A percentile compares a stretch with the other conserved stretches of the same genome.
These are phyloP conservation scores for Tragopan temminckii DNA, from an alignment of 2,797 vertebrate genomes.

Conservation along the genomic window DNA sequence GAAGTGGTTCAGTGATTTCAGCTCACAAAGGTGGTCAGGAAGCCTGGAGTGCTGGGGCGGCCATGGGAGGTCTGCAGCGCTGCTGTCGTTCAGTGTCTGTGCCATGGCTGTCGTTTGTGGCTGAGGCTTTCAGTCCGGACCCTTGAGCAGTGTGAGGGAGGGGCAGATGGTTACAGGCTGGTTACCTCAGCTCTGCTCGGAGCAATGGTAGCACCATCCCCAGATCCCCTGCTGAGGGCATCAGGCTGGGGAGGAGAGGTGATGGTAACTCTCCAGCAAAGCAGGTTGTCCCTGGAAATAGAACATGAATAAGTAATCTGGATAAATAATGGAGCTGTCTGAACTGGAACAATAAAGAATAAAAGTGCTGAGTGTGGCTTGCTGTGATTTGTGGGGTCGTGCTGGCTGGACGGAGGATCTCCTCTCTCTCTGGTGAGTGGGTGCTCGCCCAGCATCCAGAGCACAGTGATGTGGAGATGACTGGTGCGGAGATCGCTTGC, in stretches of 20 bases:
- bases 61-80: not conserved
- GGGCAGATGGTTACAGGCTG: fast-evolving
- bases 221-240: not conserved
- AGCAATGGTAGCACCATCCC: fast-evolving
- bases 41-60: conserved; percentile 17
- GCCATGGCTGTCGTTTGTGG: not conserved
- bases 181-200: fast-evolving
- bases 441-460: not conserved
- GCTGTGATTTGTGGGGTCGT: conserved; percentile 68
- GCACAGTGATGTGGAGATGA: not conserved
- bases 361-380: conserved; percentile 63
- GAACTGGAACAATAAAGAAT: conserved; percentile 70
- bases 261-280: not conserved
- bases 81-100: not conserved
- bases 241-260: not conserved
- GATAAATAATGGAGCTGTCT: conserved; percentile 76
- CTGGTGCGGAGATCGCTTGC: fast-evolving
- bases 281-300: conserved; percentile 41
- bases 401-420: not conserved
- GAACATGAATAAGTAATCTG: conserved; percentile 68
- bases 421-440: not conserved
- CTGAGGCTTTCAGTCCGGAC: not conserved
- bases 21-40: not conserved
- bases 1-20: not conserved
- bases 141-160: not conserved